Evolutionary conservation across 37 sponge, comb jelly and placozoan species (phyloP).

Genomic region (Agelas oroides): DNA sequence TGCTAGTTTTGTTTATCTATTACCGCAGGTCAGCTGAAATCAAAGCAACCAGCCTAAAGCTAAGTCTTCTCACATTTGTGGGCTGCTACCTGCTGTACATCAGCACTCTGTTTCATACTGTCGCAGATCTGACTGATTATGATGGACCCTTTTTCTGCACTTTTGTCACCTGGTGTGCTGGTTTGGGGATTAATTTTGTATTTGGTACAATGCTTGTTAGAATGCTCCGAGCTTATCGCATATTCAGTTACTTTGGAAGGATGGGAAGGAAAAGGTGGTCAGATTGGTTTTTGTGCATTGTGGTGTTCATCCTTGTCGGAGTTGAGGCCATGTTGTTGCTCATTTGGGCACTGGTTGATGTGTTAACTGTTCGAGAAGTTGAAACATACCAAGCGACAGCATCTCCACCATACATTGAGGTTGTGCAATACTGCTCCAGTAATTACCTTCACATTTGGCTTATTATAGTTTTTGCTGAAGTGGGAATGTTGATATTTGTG

Average conservation of each 20-base stretch:
- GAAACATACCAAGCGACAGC: neutral
- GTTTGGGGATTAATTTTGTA: constrained; percentile 5
- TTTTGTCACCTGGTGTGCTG: neutral
- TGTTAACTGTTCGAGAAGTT: neutral
- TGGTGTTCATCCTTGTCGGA: neutral
- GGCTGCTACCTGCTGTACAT: constrained; percentile 13
- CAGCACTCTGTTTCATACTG: neutral
- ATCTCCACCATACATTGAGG: neutral
- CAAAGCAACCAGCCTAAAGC: constrained; percentile 26
- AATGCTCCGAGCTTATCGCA: constrained; percentile 4
- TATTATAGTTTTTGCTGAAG: neutral
- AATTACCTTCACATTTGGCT: constrained; percentile 3
- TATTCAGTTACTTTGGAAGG: constrained; percentile 5
- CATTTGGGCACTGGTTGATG: constrained; percentile 1
- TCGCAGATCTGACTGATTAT: neutral
- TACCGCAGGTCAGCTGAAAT: constrained; percentile 9
- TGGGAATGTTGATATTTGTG: neutral
- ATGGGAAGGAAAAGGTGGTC: neutral
- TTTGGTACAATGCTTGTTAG: constrained; percentile 13
- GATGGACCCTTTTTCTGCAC: neutral
- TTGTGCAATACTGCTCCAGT: neutral
- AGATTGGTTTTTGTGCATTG: neutral
- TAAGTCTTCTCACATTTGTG: constrained; percentile 28
- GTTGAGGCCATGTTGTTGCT: constrained; percentile 1
- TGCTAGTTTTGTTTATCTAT: neutral